Base-by-base conservation (phyloP, 2,113 vertebrate species). In the Nesoenas mayeri region DNA sequence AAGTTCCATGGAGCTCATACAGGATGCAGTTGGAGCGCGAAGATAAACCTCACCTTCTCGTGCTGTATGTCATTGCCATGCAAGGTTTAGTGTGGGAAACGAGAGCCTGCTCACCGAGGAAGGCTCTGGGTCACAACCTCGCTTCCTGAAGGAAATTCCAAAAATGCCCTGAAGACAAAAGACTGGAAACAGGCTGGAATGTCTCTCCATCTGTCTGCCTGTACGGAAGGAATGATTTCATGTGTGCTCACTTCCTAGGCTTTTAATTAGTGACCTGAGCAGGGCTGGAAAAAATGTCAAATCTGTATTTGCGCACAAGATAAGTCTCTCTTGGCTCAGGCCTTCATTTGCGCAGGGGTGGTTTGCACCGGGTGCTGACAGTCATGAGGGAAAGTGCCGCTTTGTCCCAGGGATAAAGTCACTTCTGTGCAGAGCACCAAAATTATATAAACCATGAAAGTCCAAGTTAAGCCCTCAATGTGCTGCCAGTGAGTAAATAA, bases 131-230 rank as follows among this genome's bases (percentile, higher is more conserved):
- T 98, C 97, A 69, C 67, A 98, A 97, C 97, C 98, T 96, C 84
- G 88, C 93, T 98, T 98, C 98, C 98, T 98, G 97, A 97, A 97
- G 98, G 98, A 98, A 98, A 98, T 98, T 96, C 98, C 98, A 97
- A 98, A 98, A 98, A 96, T 97, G 97, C 97, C 97, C 97, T 10
- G 20, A 97, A 98, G 97, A 98, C 98, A 98, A 98, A 98, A 97
- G 98, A 92, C 91, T 97, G 98, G 98, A 97, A 98, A 96, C 95
- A 73, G 97, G 94, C 94, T 97, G 96, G 97, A 97, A 97, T 97
- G 98, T 96, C 96, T 98, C 97, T 97, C 95, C 98, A 97, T 98
- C 98, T 97, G 97, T 97, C 97, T 97, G 97, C 96, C 58, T 77
- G 44, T 88, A 95, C 83, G 97, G 98, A 98, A 98, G 96, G 97